These are phyloP conservation scores for Cherax destructor DNA, from an alignment of 1,140 invertebrate species.

Conservation along the genomic window DNA sequence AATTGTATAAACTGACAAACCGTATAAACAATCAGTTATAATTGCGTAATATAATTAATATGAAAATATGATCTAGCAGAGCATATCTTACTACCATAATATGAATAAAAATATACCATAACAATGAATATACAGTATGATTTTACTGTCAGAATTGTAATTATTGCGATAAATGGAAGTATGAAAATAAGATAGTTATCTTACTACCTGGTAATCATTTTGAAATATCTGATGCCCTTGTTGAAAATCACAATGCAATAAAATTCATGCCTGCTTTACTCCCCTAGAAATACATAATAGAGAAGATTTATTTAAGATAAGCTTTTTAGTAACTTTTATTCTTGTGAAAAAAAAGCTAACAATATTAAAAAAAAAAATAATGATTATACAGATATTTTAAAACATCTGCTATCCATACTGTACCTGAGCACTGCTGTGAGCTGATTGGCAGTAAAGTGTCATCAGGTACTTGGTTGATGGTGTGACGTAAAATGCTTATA, in stretches of 20 bases:
- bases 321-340: background rate
- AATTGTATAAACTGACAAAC: background rate
- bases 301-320: background rate
- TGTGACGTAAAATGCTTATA: background rate
- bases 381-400: background rate
- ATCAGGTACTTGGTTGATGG: conserved; percentile 7
- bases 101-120: background rate
- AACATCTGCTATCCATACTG: background rate
- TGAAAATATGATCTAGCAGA: too few relatives aligned
- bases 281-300: background rate
- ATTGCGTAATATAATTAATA: too few relatives aligned
- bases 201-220: background rate
- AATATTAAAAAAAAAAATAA: background rate
- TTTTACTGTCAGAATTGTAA: background rate
- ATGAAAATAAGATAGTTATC: background rate
- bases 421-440: conserved; percentile 5
- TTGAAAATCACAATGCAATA: background rate
- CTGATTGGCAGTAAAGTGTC: conserved; percentile 6
- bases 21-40: background rate
- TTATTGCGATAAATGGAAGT: background rate
- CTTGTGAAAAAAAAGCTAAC: background rate
- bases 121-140: background rate
- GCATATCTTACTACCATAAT: background rate
- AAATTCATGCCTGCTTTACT: background rate
- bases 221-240: background rate